Percentiles rank a stretch among this genome's conserved stretches.
Conservation (phyloP, 2,113 vertebrate genomes). For the Caranx melampygus region DNA sequence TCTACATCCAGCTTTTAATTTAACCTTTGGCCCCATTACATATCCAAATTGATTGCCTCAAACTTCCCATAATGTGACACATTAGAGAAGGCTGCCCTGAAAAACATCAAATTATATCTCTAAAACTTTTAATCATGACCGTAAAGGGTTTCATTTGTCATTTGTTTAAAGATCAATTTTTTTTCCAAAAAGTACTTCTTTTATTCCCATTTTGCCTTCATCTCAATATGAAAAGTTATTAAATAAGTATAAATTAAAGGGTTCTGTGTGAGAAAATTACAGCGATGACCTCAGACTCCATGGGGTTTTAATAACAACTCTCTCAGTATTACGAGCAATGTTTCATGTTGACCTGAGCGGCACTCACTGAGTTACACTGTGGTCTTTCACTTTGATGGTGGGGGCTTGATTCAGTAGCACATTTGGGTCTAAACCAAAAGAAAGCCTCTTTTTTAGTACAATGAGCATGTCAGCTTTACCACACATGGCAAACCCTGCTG, state of each 20-base stretch:
- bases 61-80: constrained; percentile 20
- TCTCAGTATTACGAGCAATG: constrained; percentile 50
- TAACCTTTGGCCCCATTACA: constrained; percentile 3
- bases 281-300: constrained; percentile 59
- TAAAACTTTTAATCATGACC: constrained; percentile 10
- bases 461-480: constrained; percentile 75
- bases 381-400: constrained; percentile 68
- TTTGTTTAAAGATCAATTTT: background rate
- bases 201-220: constrained; percentile 52
- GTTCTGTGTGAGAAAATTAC: constrained; percentile 58
- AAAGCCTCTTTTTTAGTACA: constrained; percentile 67
- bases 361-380: constrained; percentile 52
- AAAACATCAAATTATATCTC: background rate
- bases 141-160: constrained; percentile 4
- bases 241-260: constrained; percentile 64
- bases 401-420: constrained; percentile 74
- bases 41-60: background rate
- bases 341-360: constrained; percentile 60
- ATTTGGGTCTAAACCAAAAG: constrained; percentile 63
- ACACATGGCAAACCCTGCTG: constrained; percentile 75
- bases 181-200: constrained; percentile 46
- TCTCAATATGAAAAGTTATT: constrained; percentile 57
- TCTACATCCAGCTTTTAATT: background rate
- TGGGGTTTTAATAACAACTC: constrained; percentile 72
- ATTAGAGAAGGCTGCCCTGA: background rate